Conservation (phyloP, 2,113 vertebrate species). For the Takifugu bimaculatus region DNA sequence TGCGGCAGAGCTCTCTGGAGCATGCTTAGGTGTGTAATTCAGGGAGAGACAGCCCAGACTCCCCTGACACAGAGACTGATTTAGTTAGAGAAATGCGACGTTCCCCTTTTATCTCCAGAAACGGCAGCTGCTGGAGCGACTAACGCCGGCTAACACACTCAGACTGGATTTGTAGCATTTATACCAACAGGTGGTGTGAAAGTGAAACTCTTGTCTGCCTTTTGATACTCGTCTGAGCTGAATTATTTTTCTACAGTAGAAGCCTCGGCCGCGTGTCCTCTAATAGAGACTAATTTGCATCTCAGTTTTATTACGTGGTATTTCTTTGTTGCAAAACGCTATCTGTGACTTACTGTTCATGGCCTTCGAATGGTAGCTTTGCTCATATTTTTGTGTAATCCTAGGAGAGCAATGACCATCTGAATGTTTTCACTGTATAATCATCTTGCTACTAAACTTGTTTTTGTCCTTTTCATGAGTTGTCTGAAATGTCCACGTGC, state of each 20-base stretch:
- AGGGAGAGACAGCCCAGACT: neutral
- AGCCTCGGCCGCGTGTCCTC: conserved; percentile 1
- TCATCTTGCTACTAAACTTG: conserved; percentile 16
- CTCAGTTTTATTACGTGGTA: conserved; percentile 8
- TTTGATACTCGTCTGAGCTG: conserved; percentile 2
- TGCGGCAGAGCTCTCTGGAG: neutral
- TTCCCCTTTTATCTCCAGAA: conserved; percentile 13
- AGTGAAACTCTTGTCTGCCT: conserved; percentile 10
- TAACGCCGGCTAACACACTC: conserved; percentile 7
- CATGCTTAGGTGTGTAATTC: neutral
- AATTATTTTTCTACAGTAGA: conserved; percentile 32
- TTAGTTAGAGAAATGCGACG: neutral
- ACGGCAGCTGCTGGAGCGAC: conserved; percentile 11
- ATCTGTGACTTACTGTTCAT: conserved; percentile 6
- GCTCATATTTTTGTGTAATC: conserved; percentile 8
- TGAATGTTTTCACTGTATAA: conserved; percentile 35
- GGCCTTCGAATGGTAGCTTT: conserved; percentile 19
- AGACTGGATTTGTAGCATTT: conserved; percentile 36
- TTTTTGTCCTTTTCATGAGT: conserved; percentile 29
- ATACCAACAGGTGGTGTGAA: neutral
- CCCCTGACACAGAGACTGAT: neutral
- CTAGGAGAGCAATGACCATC: conserved; percentile 3
- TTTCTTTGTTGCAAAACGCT: neutral
- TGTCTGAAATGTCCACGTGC: conserved; percentile 24
- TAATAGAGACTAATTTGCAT: conserved; percentile 4